These are phyloP conservation scores for Ciconia maguari DNA, from an alignment of 2,113 vertebrate species.

Conservation along the genomic window DNA sequence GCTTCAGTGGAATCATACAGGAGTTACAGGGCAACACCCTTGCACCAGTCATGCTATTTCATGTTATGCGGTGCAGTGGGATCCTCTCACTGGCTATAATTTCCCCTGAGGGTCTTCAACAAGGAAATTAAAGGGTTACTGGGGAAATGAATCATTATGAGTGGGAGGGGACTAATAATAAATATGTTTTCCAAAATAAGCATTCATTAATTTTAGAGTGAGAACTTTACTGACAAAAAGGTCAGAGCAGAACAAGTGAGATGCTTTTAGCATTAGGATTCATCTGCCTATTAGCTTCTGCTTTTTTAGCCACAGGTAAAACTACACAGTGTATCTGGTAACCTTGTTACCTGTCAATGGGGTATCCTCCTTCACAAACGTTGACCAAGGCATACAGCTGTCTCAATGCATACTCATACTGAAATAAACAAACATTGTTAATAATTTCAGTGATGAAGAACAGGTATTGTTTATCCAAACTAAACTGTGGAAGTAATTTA, in stretches of 20 bases:
- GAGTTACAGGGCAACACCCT: background rate
- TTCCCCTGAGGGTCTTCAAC: background rate
- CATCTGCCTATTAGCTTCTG: background rate
- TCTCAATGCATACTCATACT: conserved; percentile 91
- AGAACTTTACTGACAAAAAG: background rate
- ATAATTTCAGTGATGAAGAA: background rate
- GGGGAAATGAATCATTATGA: background rate
- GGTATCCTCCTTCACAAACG: conserved; percentile 85
- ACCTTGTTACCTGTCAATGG: conserved; percentile 79
- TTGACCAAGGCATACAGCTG: conserved; percentile 90
- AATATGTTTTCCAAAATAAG: background rate
- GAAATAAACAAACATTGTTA: conserved; percentile 58
- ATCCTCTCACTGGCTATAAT: background rate
- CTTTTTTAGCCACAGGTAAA: background rate
- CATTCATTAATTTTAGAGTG: background rate
- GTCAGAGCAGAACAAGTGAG: background rate
- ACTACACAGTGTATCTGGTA: background rate
- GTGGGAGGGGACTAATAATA: background rate
- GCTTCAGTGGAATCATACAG: background rate
- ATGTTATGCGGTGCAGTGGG: background rate
- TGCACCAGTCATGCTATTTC: background rate
- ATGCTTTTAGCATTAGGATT: background rate
- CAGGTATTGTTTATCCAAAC: background rate
- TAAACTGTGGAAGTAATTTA: background rate
- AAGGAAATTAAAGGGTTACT: conserved; percentile 4